phyloP scores from a whole-genome alignment of 2,888 invertebrate genomes.

The Lymantria dispar region DNA sequence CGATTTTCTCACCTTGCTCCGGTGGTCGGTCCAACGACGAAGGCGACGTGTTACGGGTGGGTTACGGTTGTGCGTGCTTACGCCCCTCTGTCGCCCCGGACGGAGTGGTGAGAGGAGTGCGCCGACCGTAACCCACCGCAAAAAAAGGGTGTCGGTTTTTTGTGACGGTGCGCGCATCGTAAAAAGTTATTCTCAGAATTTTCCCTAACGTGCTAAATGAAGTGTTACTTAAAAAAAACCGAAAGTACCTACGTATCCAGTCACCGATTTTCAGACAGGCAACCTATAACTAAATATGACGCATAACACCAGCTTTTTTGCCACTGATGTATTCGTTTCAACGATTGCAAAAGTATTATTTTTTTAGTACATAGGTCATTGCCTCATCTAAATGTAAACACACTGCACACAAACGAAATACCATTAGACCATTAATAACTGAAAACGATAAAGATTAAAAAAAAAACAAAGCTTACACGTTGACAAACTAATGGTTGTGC shows the following conservation, averaged over 20 bases:
- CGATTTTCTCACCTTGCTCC: too few relatives aligned
- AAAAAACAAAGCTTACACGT: neutral
- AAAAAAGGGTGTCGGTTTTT: too few relatives aligned
- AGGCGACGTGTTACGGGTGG: too few relatives aligned
- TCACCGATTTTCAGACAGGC: neutral
- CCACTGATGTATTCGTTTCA: neutral
- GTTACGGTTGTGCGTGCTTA: too few relatives aligned
- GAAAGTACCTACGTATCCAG: neutral
- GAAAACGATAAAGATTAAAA: neutral
- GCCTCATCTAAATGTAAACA: neutral
- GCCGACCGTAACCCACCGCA: too few relatives aligned
- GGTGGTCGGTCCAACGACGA: too few relatives aligned
- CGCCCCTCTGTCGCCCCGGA: too few relatives aligned
- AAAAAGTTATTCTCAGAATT: too few relatives aligned
- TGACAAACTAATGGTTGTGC: neutral
- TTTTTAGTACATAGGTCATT: neutral
- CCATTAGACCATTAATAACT: neutral
- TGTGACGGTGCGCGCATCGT: too few relatives aligned
- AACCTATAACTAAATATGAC: neutral
- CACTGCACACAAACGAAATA: neutral
- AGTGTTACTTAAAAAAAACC: too few relatives aligned
- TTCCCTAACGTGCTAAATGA: too few relatives aligned
- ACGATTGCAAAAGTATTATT: neutral
- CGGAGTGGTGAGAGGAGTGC: too few relatives aligned
- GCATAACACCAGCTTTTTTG: neutral